phyloP scores from a whole-genome alignment of 2,113 vertebrate genomes.

The Pica pica region DNA sequence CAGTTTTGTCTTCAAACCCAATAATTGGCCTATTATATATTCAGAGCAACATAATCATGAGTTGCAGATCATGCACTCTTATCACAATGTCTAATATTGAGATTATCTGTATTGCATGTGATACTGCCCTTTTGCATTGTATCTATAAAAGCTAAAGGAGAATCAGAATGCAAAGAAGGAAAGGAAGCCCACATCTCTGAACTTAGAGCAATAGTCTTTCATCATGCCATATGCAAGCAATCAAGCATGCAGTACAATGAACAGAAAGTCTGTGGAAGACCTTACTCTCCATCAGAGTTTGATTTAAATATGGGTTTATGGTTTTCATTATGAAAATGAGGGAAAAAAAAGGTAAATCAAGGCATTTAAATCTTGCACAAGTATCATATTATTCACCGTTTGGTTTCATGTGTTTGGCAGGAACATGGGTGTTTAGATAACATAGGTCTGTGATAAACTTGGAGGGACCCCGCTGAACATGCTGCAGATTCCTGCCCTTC shows the following conservation, averaged over 20 bases:
- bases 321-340: neutral
- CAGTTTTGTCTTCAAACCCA: neutral
- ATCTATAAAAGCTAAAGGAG: neutral
- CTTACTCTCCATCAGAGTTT: neutral
- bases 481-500: neutral
- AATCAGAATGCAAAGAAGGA: neutral
- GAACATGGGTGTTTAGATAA: neutral
- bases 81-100: neutral
- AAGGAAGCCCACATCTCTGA: neutral
- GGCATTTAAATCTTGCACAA: neutral
- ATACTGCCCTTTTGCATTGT: neutral
- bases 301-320: neutral
- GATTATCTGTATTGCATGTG: neutral
- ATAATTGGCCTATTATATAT: neutral
- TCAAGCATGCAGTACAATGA: neutral
- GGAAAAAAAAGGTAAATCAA: neutral
- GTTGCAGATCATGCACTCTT: neutral
- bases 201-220: neutral
- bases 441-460: neutral
- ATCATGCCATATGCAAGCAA: neutral
- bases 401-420: neutral
- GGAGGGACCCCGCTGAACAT: neutral
- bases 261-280: neutral
- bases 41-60: neutral
- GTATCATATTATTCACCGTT: neutral